phyloP scores from a whole-genome alignment of 2,113 vertebrate genomes.

The Meles meles region DNA sequence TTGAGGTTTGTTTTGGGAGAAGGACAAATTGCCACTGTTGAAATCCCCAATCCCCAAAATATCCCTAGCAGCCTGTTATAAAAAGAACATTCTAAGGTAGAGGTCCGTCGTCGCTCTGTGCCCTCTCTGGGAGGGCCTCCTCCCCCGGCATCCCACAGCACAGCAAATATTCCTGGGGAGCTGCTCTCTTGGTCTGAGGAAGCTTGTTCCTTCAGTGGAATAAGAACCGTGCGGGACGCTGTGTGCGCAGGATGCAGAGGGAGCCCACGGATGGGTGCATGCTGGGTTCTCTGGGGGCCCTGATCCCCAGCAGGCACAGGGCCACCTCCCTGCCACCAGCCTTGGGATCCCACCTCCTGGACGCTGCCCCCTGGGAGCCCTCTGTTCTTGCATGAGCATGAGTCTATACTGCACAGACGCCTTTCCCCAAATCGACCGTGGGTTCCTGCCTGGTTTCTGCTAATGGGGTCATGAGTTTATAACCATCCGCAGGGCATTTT shows the following conservation, averaged over 20 bases:
- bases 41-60: neutral
- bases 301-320: accelerated
- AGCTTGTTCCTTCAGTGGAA: neutral
- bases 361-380: neutral
- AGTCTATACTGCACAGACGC: accelerated
- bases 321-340: accelerated
- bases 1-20: slow-evolving; percentile 67
- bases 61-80: neutral
- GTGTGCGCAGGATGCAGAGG: accelerated
- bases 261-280: accelerated
- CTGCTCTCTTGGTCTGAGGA: neutral
- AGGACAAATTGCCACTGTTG: slow-evolving; percentile 61
- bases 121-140: neutral
- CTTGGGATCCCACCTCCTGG: neutral
- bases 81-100: neutral
- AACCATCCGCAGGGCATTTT: accelerated
- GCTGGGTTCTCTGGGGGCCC: accelerated
- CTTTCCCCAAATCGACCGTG: accelerated
- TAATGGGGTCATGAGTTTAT: accelerated
- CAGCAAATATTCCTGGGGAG: neutral
- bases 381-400: neutral
- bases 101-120: neutral
- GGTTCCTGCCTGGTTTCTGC: neutral
- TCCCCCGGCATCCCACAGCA: neutral
- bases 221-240: accelerated